Evolutionary conservation across 2,113 vertebrate genomes (phyloP), one percentile per base, ranked within the genome.

Genomic region (Anser brachyrhynchus): DNA sequence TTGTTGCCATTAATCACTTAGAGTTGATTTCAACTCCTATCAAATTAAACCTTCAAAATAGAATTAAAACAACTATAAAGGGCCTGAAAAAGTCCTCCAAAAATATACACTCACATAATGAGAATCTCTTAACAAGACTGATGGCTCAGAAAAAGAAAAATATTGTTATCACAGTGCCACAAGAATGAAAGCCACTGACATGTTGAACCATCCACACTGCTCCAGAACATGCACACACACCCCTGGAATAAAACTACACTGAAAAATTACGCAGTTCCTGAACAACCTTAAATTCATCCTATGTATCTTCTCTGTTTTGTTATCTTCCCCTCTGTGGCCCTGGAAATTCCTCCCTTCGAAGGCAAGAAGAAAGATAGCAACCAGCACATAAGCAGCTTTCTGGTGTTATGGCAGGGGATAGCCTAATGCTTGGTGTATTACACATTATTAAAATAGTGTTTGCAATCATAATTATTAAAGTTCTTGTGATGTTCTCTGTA

Each of bases 131-230:
- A 87, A 89, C 13, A 49, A 18, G 5, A 49, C 7, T 1, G 1
- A 65, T 23, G 15, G 26, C 21, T 84, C 13, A 10, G 37, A 11
- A 31, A 71, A 49, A 11, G 21, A 70, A 73, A 77, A 89, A 23
- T 13, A 13, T 54, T 49, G 33, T 1, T 41, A 49, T 87, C 51
- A 55, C 7, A 29, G 4, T 67, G 29, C 18, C 33, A 58, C 13
- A 73, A 25, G 64, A 80, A 49, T 21, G 33, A 76, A 69, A 69
- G 7, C 13, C 74, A n/a, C 25, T 33, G 39, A 14, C 35, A 31
- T 8, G 35, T 12, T 2, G 4, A 86, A 29, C 10, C 11, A 49
- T 29, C 22, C 49, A 14, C 0, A 0, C 33, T 58, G 25, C 14
- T 74, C 20, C 20, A n/a, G 22, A 10, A 35, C 22, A 66, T 9